Evolutionary conservation across 1,140 invertebrate species (phyloP).

Genomic region (Hypothenemus hampei): DNA sequence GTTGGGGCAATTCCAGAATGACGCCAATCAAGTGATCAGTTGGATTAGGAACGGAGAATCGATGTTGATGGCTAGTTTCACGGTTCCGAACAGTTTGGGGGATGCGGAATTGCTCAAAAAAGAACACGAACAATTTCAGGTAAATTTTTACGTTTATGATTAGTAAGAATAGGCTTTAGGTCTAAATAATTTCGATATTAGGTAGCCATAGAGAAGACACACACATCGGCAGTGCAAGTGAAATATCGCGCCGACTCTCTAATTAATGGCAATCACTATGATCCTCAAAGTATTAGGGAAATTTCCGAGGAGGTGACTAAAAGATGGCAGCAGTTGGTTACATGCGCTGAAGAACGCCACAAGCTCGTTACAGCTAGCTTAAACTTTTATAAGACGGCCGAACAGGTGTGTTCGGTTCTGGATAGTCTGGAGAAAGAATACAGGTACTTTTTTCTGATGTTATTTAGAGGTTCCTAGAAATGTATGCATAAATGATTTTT

Average conservation of each 20-base stretch:
- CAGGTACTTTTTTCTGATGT: no score
- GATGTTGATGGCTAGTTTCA: constrained; percentile 89
- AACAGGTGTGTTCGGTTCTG: constrained; percentile 93
- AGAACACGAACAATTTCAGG: constrained; percentile 95
- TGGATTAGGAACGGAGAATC: constrained; percentile 97
- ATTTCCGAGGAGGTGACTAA: constrained; percentile 93
- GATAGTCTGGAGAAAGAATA: constrained; percentile 95
- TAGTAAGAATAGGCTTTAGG: no score
- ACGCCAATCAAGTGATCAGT: constrained; percentile 90
- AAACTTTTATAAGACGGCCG: constrained; percentile 97
- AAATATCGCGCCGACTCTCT: constrained; percentile 84
- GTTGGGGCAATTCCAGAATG: constrained; percentile 87
- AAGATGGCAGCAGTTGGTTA: constrained; percentile 93
- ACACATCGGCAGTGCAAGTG: constrained; percentile 90
- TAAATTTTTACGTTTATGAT: no score
- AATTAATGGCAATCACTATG: constrained; percentile 82
- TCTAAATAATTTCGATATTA: no score
- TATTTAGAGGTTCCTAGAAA: no score
- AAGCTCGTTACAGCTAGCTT: constrained; percentile 93
- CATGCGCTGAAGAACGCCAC: constrained; percentile 92
- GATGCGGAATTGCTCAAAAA: constrained; percentile 92
- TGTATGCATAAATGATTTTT: no score
- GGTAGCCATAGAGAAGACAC: constrained; percentile 85
- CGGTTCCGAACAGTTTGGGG: constrained; percentile 81
- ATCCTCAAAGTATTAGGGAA: constrained; percentile 80